Conservation (phyloP, 1,140 invertebrate genomes). For the Galendromus occidentalis region DNA sequence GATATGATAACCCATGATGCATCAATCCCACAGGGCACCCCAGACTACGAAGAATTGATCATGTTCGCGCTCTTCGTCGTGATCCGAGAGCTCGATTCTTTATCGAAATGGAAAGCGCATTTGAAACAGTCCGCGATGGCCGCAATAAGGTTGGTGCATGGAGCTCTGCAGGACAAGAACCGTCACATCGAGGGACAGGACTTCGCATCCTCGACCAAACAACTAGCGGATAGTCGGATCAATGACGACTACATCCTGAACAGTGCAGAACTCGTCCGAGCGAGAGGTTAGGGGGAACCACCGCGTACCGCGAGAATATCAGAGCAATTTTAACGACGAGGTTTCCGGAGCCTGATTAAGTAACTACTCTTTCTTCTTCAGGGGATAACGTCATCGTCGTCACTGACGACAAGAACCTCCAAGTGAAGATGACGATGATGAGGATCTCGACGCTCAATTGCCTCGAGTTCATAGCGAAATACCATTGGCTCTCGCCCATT, state of each 20-base stretch:
- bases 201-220: not conserved
- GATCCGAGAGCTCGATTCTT: not conserved
- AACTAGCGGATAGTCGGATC: not conserved
- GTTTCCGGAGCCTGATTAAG: not conserved
- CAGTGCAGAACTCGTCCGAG: not conserved
- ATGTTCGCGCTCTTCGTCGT: constrained; percentile 5
- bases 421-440: not conserved
- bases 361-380: not conserved
- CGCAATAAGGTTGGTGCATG: not conserved
- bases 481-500: not conserved
- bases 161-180: not conserved
- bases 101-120: not conserved
- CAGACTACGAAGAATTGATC: not conserved
- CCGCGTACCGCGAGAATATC: not conserved
- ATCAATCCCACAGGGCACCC: not conserved
- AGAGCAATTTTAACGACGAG: not conserved
- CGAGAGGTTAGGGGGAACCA: not conserved
- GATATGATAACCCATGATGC: not conserved
- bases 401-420: not conserved
- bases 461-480: not conserved
- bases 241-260: constrained; percentile 8
- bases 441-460: not conserved
- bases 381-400: not conserved
- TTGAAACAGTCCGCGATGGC: not conserved
- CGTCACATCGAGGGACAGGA: not conserved